These are phyloP conservation scores for Drosophila melanosoma DNA, from an alignment of 2,888 invertebrate species.

Conservation along the genomic window DNA sequence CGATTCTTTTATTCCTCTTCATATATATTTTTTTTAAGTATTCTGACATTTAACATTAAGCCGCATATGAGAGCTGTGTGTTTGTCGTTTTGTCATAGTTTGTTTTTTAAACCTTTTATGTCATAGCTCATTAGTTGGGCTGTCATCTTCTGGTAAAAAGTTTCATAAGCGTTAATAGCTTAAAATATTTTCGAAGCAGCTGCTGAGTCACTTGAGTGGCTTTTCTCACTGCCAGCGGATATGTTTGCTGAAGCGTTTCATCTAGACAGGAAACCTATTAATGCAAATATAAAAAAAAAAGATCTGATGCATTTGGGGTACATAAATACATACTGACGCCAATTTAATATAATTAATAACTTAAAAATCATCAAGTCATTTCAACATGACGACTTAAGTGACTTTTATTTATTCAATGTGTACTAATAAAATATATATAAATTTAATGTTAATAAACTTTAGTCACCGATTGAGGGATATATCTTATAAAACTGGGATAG, in stretches of 20 bases:
- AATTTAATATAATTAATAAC: background rate
- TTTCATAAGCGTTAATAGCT: constrained; percentile 62
- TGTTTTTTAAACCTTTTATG: constrained; percentile 71
- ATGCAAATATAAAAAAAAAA: background rate
- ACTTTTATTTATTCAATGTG: background rate
- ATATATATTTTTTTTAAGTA: constrained; percentile 28
- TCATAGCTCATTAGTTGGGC: constrained; percentile 71
- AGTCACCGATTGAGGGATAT: background rate
- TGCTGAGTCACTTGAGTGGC: constrained; percentile 39
- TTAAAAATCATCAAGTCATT: background rate
- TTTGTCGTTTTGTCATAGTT: constrained; percentile 57
- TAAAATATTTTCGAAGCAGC: constrained; percentile 55
- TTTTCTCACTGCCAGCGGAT: constrained; percentile 20
- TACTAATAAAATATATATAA: background rate
- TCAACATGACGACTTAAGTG: background rate
- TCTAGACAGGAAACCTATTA: constrained; percentile 28
- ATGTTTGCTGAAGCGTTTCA: constrained; percentile 20
- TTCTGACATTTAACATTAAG: constrained; percentile 37
- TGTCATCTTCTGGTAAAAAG: constrained; percentile 38
- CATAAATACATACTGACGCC: background rate
- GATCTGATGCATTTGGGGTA: constrained; percentile 1
- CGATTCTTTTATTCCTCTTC: constrained; percentile 28
- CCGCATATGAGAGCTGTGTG: constrained; percentile 15
- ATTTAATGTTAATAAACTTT: background rate
- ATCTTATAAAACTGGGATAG: background rate